Base-by-base conservation (phyloP, 2,113 vertebrate species). In the Cathartes aura region DNA sequence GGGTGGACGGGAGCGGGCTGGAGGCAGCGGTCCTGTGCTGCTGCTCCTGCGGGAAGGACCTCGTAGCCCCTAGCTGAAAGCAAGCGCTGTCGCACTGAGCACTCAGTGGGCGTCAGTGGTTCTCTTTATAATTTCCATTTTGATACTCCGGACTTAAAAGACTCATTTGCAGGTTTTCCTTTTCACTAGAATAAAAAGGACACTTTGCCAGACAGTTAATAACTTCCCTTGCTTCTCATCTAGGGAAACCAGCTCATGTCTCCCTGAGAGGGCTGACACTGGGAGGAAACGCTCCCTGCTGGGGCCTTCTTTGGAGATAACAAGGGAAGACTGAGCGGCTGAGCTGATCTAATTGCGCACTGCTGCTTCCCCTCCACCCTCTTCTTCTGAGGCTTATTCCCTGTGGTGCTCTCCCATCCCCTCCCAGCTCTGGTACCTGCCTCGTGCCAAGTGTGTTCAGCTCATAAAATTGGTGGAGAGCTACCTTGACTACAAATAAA, bases 81-180 rank as follows among this genome's bases (percentile, higher is more conserved):
- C 59, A 56, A 79, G 66, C 1, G 8, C 45, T 47, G 2, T 11
- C 0, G 1, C 15, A 8, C 30, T 14, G 40, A 73, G 42, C 6
- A 3, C 43, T 50, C 20, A 4, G 53, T 1, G 1, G 40, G 63
- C 27, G 11, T 15, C 16, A 23, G 50, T 4, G 59, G 8, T 42
- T 75, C 24, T 72, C 48, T 40, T 50, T 38, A 20, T 38, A 29
- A 43, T 26, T 82, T 59, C 20, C 17, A 15, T 82, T 86, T 66
- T 86, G 40, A n/a, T 56, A 38, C 66, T 40, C 27, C 36, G 60
- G 70, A 45, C 50, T 43, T 71, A 29, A 78, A 88, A 87, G n/a
- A 40, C 40, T 55, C 22, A 11, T 43, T 59, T 64, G n/a, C 58
- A 32, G 24, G 11, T 66, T 92, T 89, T 76, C n/a, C 19, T 45